A percentile compares a stretch with the other conserved stretches of the same genome.
Evolutionary conservation across 2,113 vertebrate genomes (phyloP).

Genomic region (Apaloderma vittatum): DNA sequence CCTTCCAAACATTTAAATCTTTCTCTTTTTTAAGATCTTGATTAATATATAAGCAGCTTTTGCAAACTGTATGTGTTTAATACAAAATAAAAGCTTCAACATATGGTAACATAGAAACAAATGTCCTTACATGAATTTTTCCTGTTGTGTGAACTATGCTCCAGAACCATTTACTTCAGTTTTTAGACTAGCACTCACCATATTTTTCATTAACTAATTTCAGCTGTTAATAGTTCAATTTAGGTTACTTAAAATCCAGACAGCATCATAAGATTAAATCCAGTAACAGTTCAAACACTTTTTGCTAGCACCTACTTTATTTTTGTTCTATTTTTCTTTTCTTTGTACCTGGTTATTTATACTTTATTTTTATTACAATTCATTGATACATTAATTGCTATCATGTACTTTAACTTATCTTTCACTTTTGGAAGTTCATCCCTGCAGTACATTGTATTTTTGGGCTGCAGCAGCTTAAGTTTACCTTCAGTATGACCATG

Average conservation of each 20-base stretch:
- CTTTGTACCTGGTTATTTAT: neutral
- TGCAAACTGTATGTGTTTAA: neutral
- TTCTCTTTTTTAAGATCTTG: neutral
- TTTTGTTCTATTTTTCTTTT: neutral
- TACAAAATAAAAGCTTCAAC: neutral
- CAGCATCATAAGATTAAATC: neutral
- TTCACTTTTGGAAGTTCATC: neutral
- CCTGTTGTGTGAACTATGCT: neutral
- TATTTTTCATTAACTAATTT: neutral
- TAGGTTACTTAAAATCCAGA: neutral
- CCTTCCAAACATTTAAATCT: neutral
- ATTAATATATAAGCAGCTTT: neutral
- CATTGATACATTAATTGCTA: neutral
- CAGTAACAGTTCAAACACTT: neutral
- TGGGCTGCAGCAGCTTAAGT: neutral
- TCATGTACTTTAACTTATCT: neutral
- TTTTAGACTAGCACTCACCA: neutral
- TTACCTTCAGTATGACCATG: neutral
- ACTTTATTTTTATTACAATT: neutral
- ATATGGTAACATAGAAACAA: neutral
- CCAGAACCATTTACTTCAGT: neutral
- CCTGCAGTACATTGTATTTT: neutral
- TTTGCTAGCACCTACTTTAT: neutral
- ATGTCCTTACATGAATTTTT: neutral
- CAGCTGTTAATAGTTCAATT: neutral